Evolutionary conservation across 1,140 invertebrate genomes (phyloP).

Genomic region (Diplogasteroides magnus): DNA sequence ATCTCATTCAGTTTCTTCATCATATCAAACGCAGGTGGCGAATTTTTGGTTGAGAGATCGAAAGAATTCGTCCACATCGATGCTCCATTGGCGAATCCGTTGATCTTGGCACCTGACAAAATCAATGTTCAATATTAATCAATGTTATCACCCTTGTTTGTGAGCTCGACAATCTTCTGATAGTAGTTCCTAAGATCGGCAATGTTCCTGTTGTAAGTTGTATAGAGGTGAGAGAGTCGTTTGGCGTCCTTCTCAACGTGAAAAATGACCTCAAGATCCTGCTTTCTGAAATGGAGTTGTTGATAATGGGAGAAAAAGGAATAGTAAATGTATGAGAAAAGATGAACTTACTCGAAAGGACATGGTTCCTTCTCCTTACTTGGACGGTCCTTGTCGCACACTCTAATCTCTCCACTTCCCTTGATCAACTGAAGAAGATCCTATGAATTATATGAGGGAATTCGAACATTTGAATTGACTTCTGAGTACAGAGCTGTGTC

Average conservation of each 20-base stretch:
- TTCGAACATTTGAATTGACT: constrained; percentile 17
- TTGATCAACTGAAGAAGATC: constrained; percentile 31
- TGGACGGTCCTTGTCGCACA: constrained; percentile 31
- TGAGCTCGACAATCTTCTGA: constrained; percentile 22
- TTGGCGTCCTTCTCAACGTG: constrained; percentile 24
- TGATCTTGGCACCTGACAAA: constrained; percentile 33
- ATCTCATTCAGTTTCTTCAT: constrained; percentile 27
- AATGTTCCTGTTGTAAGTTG: constrained; percentile 10
- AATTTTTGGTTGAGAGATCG: constrained; percentile 22
- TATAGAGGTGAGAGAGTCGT: constrained; percentile 22
- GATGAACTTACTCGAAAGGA: constrained; percentile 27
- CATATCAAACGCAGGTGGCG: constrained; percentile 19
- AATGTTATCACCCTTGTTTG: too few species aligned
- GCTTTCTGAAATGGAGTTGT: constrained; percentile 14
- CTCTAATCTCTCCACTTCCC: constrained; percentile 11
- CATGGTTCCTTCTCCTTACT: too few species aligned
- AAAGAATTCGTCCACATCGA: constrained; percentile 37
- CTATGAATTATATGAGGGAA: too few species aligned
- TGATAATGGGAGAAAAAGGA: not conserved
- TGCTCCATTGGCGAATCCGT: constrained; percentile 32
- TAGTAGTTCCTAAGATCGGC: constrained; percentile 19
- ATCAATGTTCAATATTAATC: not conserved
- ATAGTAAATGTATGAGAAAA: too few species aligned
- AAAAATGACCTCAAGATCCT: constrained; percentile 20
- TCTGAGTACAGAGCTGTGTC: constrained; percentile 21